Evolutionary conservation across 2,797 vertebrate genomes (phyloP), one percentile per base, ranked within the genome.

Genomic region (Enoplosus armatus): DNA sequence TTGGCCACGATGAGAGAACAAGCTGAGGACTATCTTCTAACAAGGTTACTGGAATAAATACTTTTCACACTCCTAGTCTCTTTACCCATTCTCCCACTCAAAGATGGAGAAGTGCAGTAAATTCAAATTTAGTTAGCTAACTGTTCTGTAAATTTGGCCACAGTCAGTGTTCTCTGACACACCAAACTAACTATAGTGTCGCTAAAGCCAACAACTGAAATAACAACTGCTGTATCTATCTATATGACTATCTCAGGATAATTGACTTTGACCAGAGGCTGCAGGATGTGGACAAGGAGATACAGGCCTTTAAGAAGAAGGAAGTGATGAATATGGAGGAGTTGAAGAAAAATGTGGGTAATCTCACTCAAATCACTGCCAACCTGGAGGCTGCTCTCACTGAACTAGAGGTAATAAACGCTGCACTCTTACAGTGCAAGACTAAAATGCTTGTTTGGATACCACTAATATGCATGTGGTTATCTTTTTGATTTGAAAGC

Each of bases 291-390:
- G 72, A 88, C 31, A 95, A 93, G 75, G 95, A 97, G 65, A 85
- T 98, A 20, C 94, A 96, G 69, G 78, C 86, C 53, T 98, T 96
- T 89, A 96, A 94, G 82, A 97, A 92, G 78, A 95, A 94, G 2
- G 95, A 97, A 33, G 48, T 93, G 6, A 94, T 95, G 85, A 94
- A 91, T 0, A 6, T 85, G 0, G 96, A 96, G 41, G 96, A 97
- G 89, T 95, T 97, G 87, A 97, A 94, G 87, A 94, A 92, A 58
- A 98, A 97, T 0, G 93, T 97, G 51, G 92, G 91, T 81, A 96
- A 92, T 65, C 95, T 98, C 47, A 79, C 67, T 14, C 91, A 95
- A 50, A 90, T 98, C 77, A 94, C 94, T 16, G 88, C 82, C 72
- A 94, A 93, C 43, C 85, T 99, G 72, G 94, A 96, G 27, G 77